Base-by-base conservation (phyloP, 2,888 invertebrate genomes). In the Chloroclystis v-ata region DNA sequence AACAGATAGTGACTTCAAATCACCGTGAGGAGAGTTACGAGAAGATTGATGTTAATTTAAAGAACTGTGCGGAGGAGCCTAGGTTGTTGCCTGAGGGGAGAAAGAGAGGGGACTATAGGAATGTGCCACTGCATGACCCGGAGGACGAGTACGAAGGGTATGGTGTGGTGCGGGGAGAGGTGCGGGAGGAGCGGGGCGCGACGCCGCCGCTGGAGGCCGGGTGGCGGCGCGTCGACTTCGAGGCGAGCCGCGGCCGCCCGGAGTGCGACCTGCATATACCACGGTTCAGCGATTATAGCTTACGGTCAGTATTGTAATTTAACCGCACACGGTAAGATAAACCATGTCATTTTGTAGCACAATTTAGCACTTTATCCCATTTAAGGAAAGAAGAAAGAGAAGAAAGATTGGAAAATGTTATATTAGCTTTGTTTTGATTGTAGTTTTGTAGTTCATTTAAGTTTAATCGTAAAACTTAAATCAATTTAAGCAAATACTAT, bases 21-120 rank as follows among this genome's bases (percentile, higher is more conserved):
- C 82, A 84, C 56, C 78, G 82, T 47, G 86, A 85, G 55, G 93
- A 93, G 64, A 93, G 91, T 76, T 94, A 94, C 69, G 94, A 94
- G 73, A 94, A 94, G 85, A 94, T 94, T 57, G 94, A 94, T 72
- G 90, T 93, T 87, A 92, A 91, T 73, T 90, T 91, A 61, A 83
- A 84, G 59, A 77, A 71, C 55, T 71, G 66, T 65, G 72, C 77
- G 28, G 82, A 84, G 61, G 69, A 77, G 54, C 75, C 82, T 32
- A 69, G 79, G 40, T 75, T 76, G 40, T 60, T 75, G 57, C 60
- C 77, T 40, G 84, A 85, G 35, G 69, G 69, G 55, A 78, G 86
- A 43, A 91, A 91, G 65, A 89, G 93, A 56, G 93, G 93, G 29
- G 92, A 93, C 63, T 93, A 93, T 69, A 88, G 92, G 59, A 92